Base-by-base conservation (phyloP, 2,888 invertebrate genomes). In the Zygaena filipendulae region DNA sequence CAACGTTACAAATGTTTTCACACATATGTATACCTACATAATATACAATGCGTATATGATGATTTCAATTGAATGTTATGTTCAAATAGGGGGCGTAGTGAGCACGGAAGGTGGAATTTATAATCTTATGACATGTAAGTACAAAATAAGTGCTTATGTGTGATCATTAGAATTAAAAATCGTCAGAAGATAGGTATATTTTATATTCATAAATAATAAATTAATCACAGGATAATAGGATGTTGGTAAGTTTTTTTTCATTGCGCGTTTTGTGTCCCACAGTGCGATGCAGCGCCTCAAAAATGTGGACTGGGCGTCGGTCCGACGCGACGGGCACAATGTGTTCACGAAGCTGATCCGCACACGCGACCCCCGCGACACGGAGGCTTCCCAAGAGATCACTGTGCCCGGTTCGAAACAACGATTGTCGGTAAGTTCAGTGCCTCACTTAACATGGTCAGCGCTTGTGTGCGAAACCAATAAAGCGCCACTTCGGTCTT, bases 311-410 rank as follows among this genome's bases (percentile, higher is more conserved):
- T 84, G 85, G 61, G 82, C 81, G 33, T 75, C 64, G 11, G 55
- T 85, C 23, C 81, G 83, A 21, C 74, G 84, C 25, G 83, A 87
- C 52, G 86, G 88, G 26, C 83, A 91, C 52, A 87, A 88, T 45
- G 72, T 92, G 38, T 90, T 93, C 66, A 87, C 90, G 31, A 92
- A 91, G 70, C 82, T 93, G 39, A 92, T 93, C 57, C 85, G 93
- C 36, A 93, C 93, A 39, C 91, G 91, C 61, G 90, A 92, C 59
- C 84, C 88, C 0, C 47, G 52, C n/a, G 88, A 88, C 7, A 63
- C 77, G n/a, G 81, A 89, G 34, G 83, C 85, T 3, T 67, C 70
- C 31, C 74, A 87, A 34, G 59, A 80, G 39, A 41, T 71, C 32
- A 38, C 63, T 29, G 41, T 59, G 1, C 58, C 70, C 29, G 63